Evolutionary conservation across 2,888 invertebrate species (phyloP), one percentile per base, ranked within the genome.

Genomic region (Stenichneumon culpator): DNA sequence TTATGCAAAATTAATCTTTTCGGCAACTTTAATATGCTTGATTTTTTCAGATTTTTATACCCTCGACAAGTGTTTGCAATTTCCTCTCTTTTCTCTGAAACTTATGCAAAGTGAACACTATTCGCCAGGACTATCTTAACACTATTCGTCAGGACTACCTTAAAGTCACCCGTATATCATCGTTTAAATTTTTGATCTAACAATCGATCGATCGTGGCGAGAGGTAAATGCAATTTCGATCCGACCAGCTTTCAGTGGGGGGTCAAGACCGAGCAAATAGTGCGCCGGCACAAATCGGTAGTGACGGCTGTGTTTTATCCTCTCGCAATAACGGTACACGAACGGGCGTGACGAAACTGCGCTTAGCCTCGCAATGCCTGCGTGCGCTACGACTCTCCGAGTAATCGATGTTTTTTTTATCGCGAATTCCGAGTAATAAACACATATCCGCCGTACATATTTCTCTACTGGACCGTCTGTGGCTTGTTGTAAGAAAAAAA

Each of bases 281-380:
- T 50, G 63, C 11, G 32, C 25, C 28, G 63, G 28, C 16, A 32
- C 16, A 60, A 74, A 63, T 74, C 63, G 74, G 19, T 60, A 50
- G 25, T 44, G 32, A 74, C 47, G 28, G 47, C n/a, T 32, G 11
- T 63, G 70, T 74, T 74, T 50, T 11, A 47, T 74, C 74, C 63
- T 74, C 63, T 50, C 19, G 74, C 63, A 63, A 74, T 74, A 74
- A 74, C 74, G 63, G 74, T 28, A 74, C 63, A n/a, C 74, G 63
- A 74, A 74, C 63, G 74, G 19, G 63, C 63, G 74, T 63, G 74
- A 74, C 60, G 60, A 57, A 47, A 50, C 74, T 28, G 19, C 50
- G 74, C 74, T 73, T 73, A 28, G n/a, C 25, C 63, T 47, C 28
- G 74, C 60, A 47, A 74, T 63, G 54, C 44, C 63, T 19, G 32